These are phyloP conservation scores for Torymus aiolomorphi DNA, from an alignment of 2,888 invertebrate genomes.

Conservation along the genomic window DNA sequence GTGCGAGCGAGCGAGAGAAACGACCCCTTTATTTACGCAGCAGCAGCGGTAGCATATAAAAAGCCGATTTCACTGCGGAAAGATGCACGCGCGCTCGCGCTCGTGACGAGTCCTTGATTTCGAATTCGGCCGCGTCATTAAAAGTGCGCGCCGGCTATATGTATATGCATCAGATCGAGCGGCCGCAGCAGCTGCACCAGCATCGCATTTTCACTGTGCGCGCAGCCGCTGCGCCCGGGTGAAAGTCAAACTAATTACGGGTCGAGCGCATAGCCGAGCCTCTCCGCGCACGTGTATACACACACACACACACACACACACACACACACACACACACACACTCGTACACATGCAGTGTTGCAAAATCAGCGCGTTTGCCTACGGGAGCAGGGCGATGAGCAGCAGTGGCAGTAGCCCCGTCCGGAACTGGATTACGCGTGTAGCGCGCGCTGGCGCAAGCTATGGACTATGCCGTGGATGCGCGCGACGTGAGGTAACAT, in stretches of 20 bases:
- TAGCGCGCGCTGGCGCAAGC: slow-evolving; percentile 1
- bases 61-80: slow-evolving; percentile 4
- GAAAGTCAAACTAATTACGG: slow-evolving; percentile 68
- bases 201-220: not conserved
- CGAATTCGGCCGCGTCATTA: slow-evolving; percentile 56
- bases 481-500: too few species aligned
- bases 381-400: not conserved
- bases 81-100: not conserved
- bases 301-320: not conserved
- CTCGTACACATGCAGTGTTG: slow-evolving; percentile 3
- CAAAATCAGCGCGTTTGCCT: slow-evolving; percentile 11
- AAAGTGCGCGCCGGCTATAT: slow-evolving; percentile 37
- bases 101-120: slow-evolving; percentile 57
- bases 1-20: too few species aligned
- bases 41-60: too few species aligned
- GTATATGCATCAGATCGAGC: too few species aligned
- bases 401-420: not conserved
- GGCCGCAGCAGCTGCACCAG: slow-evolving; percentile 53
- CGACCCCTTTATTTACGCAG: too few species aligned
- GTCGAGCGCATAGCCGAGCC: not conserved
- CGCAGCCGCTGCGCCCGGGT: slow-evolving; percentile 57
- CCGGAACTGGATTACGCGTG: slow-evolving; percentile 43
- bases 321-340: not conserved
- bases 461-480: not conserved
- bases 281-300: not conserved